phyloP scores from a whole-genome alignment of 2,888 invertebrate species.

The Drosophila limbata region DNA sequence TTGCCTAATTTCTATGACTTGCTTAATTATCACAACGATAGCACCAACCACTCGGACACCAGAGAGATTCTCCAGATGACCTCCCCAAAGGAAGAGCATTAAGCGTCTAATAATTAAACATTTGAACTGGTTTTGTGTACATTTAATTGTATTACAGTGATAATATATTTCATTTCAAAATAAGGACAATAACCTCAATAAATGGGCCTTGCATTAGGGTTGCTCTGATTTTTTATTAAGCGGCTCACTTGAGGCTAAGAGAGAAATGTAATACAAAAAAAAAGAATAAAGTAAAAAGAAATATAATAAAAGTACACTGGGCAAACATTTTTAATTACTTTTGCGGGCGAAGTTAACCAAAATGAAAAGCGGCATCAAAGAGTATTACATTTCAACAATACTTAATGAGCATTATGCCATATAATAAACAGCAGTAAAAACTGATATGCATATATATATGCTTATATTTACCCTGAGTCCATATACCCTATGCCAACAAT shows the following conservation, averaged over 20 bases:
- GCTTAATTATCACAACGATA: conserved; percentile 77
- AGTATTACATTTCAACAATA: conserved; percentile 69
- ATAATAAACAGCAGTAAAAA: conserved; percentile 60
- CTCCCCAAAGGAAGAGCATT: conserved; percentile 55
- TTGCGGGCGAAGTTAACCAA: conserved; percentile 60
- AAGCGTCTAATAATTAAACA: conserved; percentile 80
- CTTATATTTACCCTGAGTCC: conserved; percentile 40
- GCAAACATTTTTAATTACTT: conserved; percentile 77
- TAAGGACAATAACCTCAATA: conserved; percentile 54
- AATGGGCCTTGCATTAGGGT: conserved; percentile 22
- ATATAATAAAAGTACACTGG: conserved; percentile 29
- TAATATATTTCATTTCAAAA: conserved; percentile 49
- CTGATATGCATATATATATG: conserved; percentile 37
- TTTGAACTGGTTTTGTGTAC: conserved; percentile 73
- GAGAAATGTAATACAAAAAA: conserved; percentile 14
- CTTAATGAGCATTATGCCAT: conserved; percentile 75
- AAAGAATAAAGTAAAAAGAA: conserved; percentile 21
- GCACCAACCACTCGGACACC: conserved; percentile 36
- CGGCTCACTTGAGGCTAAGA: conserved; percentile 14
- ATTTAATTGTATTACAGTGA: conserved; percentile 70
- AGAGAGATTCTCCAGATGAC: conserved; percentile 44
- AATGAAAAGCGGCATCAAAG: conserved; percentile 36
- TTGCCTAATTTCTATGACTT: conserved; percentile 82
- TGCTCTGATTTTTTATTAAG: conserved; percentile 34
- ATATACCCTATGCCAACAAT: conserved; percentile 12